These are phyloP conservation scores for Xanthorhoe designata DNA, from an alignment of 2,888 invertebrate genomes.

Conservation along the genomic window DNA sequence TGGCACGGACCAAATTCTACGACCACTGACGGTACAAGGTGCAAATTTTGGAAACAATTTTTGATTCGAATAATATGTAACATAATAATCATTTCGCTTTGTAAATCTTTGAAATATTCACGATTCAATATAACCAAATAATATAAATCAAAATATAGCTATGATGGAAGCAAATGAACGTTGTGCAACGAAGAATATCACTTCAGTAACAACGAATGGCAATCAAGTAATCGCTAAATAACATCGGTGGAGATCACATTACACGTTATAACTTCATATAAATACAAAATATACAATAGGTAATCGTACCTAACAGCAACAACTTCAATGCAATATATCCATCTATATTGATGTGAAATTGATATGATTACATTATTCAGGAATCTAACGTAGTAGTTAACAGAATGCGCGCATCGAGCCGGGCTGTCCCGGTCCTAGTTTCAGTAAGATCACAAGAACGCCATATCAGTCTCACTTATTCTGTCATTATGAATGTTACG, in stretches of 20 bases:
- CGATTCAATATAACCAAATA: constrained; percentile 72
- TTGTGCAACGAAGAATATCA: constrained; percentile 67
- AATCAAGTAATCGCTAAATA: constrained; percentile 82
- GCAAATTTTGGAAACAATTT: constrained; percentile 62
- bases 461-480: constrained; percentile 84
- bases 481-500: constrained; percentile 81
- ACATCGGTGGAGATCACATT: constrained; percentile 86
- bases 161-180: constrained; percentile 80
- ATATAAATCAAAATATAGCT: constrained; percentile 69
- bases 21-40: constrained; percentile 74
- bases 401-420: constrained; percentile 67
- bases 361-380: constrained; percentile 73
- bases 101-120: constrained; percentile 65
- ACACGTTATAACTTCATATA: constrained; percentile 82
- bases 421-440: constrained; percentile 47
- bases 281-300: constrained; percentile 84
- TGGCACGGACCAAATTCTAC: constrained; percentile 82
- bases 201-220: constrained; percentile 81
- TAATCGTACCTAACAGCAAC: constrained; percentile 76
- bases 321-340: constrained; percentile 82
- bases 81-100: constrained; percentile 49
- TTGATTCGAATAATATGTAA: constrained; percentile 62
- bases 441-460: constrained; percentile 73
- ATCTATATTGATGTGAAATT: constrained; percentile 82
- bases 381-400: constrained; percentile 77